phyloP scores from a whole-genome alignment of 1,140 invertebrate species.

The Atta cephalotes region DNA sequence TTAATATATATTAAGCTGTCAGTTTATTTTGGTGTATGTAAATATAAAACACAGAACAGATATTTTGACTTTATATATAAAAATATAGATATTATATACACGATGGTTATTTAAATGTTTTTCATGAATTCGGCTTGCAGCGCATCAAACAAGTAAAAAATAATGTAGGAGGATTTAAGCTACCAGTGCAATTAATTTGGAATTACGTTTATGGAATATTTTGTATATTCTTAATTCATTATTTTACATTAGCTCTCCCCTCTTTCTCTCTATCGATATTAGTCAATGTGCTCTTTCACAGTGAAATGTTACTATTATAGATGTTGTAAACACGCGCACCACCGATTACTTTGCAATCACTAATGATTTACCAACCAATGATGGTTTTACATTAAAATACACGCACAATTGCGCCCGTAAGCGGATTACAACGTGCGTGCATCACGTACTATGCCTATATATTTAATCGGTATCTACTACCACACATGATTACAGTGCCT shows the following conservation, averaged over 20 bases:
- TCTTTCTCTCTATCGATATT: not conserved
- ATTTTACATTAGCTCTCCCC: not conserved
- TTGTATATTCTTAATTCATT: slow-evolving; percentile 26
- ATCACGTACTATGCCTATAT: slow-evolving; percentile 59
- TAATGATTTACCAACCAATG: slow-evolving; percentile 69
- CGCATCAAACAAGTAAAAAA: slow-evolving; percentile 27
- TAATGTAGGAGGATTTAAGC: slow-evolving; percentile 23
- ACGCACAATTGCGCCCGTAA: slow-evolving; percentile 66
- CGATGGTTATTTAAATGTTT: slow-evolving; percentile 7
- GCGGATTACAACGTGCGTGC: slow-evolving; percentile 69
- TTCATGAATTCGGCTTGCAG: not conserved
- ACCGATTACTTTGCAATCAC: slow-evolving; percentile 70
- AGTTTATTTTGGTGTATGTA: not conserved
- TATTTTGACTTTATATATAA: not conserved
- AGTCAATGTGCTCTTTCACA: slow-evolving; percentile 27
- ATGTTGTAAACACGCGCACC: slow-evolving; percentile 29
- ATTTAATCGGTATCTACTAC: slow-evolving; percentile 68
- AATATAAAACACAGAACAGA: not conserved
- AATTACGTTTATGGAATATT: slow-evolving; percentile 54
- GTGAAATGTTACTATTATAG: not conserved
- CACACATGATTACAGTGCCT: slow-evolving; percentile 56
- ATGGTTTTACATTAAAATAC: slow-evolving; percentile 71
- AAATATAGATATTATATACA: not conserved
- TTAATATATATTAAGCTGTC: not conserved
- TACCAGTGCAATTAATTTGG: slow-evolving; percentile 49